A percentile compares a stretch with the other conserved stretches of the same genome.
phyloP scores from a whole-genome alignment of 1,140 invertebrate species.

The Eupeodes corollae region DNA sequence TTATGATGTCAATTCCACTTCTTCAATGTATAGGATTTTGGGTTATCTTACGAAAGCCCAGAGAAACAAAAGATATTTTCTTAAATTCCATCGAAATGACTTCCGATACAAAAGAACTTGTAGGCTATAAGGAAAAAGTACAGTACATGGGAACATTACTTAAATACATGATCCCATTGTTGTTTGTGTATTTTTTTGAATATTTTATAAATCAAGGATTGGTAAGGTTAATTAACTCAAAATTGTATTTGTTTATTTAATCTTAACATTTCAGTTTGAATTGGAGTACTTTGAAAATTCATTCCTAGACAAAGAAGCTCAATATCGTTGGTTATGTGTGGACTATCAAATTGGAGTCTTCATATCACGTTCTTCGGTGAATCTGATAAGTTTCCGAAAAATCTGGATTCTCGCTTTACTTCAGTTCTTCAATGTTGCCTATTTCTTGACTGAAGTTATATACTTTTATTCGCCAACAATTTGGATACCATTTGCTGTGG shows the following conservation, averaged over 20 bases:
- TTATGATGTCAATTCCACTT: conserved; percentile 62
- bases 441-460: conserved; percentile 55
- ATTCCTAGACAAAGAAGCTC: conserved; percentile 50
- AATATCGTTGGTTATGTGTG: conserved; percentile 76
- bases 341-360: conserved; percentile 84
- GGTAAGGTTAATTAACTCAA: conserved; percentile 49
- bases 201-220: conserved; percentile 88
- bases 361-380: conserved; percentile 73
- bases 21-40: conserved; percentile 55
- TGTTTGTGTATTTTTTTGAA: conserved; percentile 73
- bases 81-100: conserved; percentile 31
- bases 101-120: conserved; percentile 20
- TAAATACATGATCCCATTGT: conserved; percentile 69
- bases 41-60: conserved; percentile 41
- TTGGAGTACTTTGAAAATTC: conserved; percentile 58
- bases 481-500: conserved; percentile 59
- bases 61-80: conserved; percentile 19
- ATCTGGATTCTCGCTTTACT: conserved; percentile 68
- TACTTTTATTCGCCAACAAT: conserved; percentile 61
- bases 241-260: neutral
- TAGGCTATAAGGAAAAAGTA: conserved; percentile 44
- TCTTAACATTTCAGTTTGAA: conserved; percentile 54
- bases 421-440: conserved; percentile 58
- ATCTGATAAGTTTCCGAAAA: conserved; percentile 53
- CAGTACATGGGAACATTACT: conserved; percentile 49